Percentiles rank a stretch among this genome's conserved stretches.
Conservation (phyloP, 1,140 invertebrate genomes). For the Drosophila oshimai region DNA sequence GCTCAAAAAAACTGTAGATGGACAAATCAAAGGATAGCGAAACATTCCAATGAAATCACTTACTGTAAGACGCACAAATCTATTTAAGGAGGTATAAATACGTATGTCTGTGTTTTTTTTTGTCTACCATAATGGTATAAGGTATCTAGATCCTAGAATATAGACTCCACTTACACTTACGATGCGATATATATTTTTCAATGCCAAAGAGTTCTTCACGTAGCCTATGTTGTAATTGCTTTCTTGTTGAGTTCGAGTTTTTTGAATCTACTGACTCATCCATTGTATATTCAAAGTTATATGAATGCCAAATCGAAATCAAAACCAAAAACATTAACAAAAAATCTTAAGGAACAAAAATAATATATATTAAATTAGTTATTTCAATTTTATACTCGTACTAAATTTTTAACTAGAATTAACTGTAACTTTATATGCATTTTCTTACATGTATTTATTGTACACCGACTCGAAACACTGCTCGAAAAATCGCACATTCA, state of each 20-base stretch:
- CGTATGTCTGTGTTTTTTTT: constrained; percentile 46
- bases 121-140: constrained; percentile 60
- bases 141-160: constrained; percentile 37
- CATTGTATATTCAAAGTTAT: constrained; percentile 50
- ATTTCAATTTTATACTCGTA: constrained; percentile 77
- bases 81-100: constrained; percentile 44
- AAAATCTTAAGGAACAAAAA: constrained; percentile 2
- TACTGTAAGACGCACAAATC: constrained; percentile 63
- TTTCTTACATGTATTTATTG: constrained; percentile 73
- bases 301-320: constrained; percentile 33
- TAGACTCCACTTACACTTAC: constrained; percentile 23
- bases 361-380: constrained; percentile 59
- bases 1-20: constrained; percentile 39
- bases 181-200: constrained; percentile 53
- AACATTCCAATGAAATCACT: constrained; percentile 14
- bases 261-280: constrained; percentile 33
- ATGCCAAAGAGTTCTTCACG: constrained; percentile 71
- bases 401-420: constrained; percentile 76
- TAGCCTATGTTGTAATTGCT: constrained; percentile 63
- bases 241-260: constrained; percentile 31
- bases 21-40: constrained; percentile 53
- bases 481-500: constrained; percentile 32
- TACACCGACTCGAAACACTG: constrained; percentile 52
- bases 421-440: constrained; percentile 77
- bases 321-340: constrained; percentile 5